Percentiles rank a stretch among this genome's conserved stretches.
Evolutionary conservation across 2,797 vertebrate genomes (phyloP).

Genomic region (Manis javanica): DNA sequence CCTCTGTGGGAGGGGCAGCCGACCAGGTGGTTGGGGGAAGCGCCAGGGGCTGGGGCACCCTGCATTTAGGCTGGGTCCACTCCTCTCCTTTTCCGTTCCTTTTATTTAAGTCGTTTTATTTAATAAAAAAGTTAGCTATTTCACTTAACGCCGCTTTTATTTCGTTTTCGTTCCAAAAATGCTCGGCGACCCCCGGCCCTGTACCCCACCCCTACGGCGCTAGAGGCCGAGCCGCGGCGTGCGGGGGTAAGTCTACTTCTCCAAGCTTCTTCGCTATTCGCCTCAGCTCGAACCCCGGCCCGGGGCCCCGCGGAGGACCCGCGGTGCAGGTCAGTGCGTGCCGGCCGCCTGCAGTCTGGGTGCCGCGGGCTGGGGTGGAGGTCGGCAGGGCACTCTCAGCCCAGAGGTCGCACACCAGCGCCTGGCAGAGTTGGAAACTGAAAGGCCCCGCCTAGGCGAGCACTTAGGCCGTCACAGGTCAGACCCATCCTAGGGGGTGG

Average conservation of each 20-base stretch:
- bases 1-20: constrained; percentile 54
- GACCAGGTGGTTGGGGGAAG: constrained; percentile 29
- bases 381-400: not conserved
- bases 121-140: constrained; percentile 84
- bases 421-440: not conserved
- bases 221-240: not conserved
- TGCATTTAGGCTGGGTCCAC: constrained; percentile 64
- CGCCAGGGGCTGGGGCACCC: constrained; percentile 30
- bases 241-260: not conserved
- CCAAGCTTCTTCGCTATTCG: not conserved
- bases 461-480: not conserved
- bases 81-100: constrained; percentile 75
- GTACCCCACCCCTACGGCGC: constrained; percentile 24
- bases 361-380: not conserved
- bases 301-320: constrained; percentile 62
- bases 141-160: constrained; percentile 83
- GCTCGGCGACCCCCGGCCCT: constrained; percentile 22
- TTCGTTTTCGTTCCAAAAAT: constrained; percentile 74
- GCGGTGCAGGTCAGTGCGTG: constrained; percentile 79
- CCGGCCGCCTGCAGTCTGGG: not conserved
- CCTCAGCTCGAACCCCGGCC: not conserved
- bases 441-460: not conserved
- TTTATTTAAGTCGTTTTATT: constrained; percentile 84
- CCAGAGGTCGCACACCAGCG: not conserved
- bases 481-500: not conserved